Evolutionary conservation across 2,888 invertebrate species (phyloP).

Genomic region (Hecatera dysodea): DNA sequence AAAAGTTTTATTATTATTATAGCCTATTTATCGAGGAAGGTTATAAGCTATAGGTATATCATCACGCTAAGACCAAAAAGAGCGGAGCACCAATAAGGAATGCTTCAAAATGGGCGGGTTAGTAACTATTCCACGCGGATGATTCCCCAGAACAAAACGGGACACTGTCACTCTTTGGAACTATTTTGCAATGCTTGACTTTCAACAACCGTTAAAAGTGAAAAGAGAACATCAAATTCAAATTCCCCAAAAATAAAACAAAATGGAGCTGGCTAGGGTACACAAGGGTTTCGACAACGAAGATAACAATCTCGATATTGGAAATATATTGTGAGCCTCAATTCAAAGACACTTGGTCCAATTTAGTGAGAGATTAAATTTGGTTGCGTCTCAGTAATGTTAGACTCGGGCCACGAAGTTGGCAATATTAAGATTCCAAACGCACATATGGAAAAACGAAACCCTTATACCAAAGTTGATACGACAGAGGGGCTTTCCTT

Average conservation of each 20-base stretch:
- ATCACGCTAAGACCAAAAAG: too few species aligned
- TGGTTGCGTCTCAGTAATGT: conserved; percentile 61
- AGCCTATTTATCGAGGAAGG: too few species aligned
- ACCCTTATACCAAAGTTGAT: too few species aligned
- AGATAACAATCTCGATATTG: conserved; percentile 61
- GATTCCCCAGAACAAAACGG: too few species aligned
- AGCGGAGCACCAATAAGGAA: too few species aligned
- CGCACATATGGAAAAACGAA: too few species aligned
- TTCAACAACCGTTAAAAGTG: background rate
- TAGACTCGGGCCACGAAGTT: conserved; percentile 39
- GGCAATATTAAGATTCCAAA: background rate
- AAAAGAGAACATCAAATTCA: background rate
- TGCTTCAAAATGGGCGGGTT: too few species aligned
- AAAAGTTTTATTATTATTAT: too few species aligned
- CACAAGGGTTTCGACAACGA: conserved; percentile 33
- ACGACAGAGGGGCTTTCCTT: too few species aligned
- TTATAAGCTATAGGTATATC: too few species aligned
- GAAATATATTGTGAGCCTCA: conserved; percentile 59
- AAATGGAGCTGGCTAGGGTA: conserved; percentile 13
- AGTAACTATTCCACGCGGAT: too few species aligned
- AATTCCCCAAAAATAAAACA: conserved; percentile 8
- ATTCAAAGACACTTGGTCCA: conserved; percentile 59
- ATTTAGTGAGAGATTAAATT: conserved; percentile 66
- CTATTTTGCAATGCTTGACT: background rate
- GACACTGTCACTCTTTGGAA: background rate